phyloP scores from a whole-genome alignment of 2,113 vertebrate species.

The Muntiacus reevesi region DNA sequence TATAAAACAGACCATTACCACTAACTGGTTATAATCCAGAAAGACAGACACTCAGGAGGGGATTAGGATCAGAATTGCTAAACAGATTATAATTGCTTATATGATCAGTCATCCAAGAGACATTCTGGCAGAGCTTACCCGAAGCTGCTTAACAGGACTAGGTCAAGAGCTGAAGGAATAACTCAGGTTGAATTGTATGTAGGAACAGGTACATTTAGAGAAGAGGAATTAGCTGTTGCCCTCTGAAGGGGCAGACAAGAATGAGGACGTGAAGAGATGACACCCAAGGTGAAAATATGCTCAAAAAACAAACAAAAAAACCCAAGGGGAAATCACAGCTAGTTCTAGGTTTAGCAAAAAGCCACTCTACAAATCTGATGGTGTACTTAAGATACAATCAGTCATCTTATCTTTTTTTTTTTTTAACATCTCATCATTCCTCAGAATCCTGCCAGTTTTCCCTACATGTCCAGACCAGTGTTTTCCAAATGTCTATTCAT shows the following conservation, averaged over 20 bases:
- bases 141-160: slow-evolving; percentile 38
- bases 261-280: neutral
- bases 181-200: neutral
- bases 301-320: slow-evolving; percentile 11
- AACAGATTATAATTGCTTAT: slow-evolving; percentile 41
- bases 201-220: neutral
- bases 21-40: slow-evolving; percentile 22
- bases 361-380: neutral
- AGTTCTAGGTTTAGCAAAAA: neutral
- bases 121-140: neutral
- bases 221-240: neutral
- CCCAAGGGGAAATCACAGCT: neutral
- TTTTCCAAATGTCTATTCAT: neutral
- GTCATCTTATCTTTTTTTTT: neutral
- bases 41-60: slow-evolving; percentile 6
- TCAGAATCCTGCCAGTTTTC: neutral
- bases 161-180: slow-evolving; percentile 11
- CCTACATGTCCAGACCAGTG: neutral
- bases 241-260: slow-evolving; percentile 9
- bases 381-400: neutral
- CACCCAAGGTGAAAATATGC: neutral
- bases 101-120: slow-evolving; percentile 40
- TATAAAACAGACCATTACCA: neutral
- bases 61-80: slow-evolving; percentile 37
- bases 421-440: neutral